Percentiles rank a stretch among this genome's conserved stretches.
phyloP scores from a whole-genome alignment of 2,888 invertebrate species.

The Sturmia bella region DNA sequence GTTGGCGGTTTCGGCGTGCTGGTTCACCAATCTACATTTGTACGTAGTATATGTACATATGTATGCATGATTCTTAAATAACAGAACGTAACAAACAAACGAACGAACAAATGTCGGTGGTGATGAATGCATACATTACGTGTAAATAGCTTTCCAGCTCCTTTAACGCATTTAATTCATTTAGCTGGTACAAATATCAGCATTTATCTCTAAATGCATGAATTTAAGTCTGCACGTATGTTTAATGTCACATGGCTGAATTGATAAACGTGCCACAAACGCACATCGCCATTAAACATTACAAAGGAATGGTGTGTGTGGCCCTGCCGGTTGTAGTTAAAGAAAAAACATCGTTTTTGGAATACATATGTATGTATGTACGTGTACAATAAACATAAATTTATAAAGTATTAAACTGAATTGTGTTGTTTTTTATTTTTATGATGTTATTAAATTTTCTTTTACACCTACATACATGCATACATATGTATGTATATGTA shows the following conservation, averaged over 20 bases:
- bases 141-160: constrained; percentile 47
- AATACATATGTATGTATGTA: background rate
- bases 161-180: constrained; percentile 34
- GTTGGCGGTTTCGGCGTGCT: too few species aligned
- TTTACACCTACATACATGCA: too few species aligned
- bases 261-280: constrained; percentile 14
- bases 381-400: too few species aligned
- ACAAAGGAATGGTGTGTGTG: constrained; percentile 20
- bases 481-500: too few species aligned
- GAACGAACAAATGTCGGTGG: constrained; percentile 45
- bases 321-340: background rate
- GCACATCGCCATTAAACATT: constrained; percentile 23
- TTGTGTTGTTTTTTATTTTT: background rate
- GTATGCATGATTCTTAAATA: background rate
- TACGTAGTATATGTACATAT: too few species aligned
- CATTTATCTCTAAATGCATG: constrained; percentile 1
- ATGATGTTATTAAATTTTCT: too few species aligned
- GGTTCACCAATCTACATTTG: too few species aligned
- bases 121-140: constrained; percentile 61
- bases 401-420: too few species aligned
- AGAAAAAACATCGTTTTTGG: background rate
- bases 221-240: background rate
- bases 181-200: constrained; percentile 14
- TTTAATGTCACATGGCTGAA: constrained; percentile 24
- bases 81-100: constrained; percentile 22